A percentile compares a stretch with the other conserved stretches of the same genome.
phyloP scores from a whole-genome alignment of 2,797 vertebrate species.

The Acridotheres tristis region DNA sequence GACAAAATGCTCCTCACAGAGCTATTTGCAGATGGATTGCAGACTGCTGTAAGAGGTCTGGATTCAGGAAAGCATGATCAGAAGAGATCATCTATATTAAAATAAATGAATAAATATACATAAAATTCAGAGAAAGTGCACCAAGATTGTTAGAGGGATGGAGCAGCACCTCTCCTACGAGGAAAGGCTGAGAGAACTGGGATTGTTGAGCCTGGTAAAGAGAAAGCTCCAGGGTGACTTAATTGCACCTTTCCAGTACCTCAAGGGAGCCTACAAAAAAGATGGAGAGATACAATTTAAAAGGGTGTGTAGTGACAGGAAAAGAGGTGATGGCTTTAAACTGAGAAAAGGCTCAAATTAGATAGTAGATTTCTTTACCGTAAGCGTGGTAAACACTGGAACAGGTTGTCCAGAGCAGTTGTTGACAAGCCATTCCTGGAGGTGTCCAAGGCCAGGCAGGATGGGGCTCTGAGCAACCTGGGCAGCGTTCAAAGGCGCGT shows the following conservation, averaged over 20 bases:
- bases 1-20: not conserved
- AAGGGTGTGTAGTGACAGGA: not conserved
- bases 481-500: too few species aligned
- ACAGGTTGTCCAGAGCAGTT: not conserved
- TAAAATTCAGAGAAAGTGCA: not conserved
- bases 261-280: not conserved
- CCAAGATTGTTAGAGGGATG: not conserved
- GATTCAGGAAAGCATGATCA: not conserved
- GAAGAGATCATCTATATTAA: not conserved
- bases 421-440: not conserved
- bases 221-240: not conserved
- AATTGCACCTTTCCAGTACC: not conserved
- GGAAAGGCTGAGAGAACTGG: not conserved
- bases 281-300: not conserved
- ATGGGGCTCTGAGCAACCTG: not conserved
- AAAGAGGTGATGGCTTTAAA: not conserved
- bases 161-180: not conserved
- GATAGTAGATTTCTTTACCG: not conserved
- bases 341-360: not conserved
- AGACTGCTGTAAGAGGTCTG: not conserved
- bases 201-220: not conserved
- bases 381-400: not conserved
- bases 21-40: rapidly evolving
- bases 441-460: not conserved
- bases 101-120: not conserved